Base-by-base conservation (phyloP, 1,140 invertebrate species). In the Colletes latitarsis region DNA sequence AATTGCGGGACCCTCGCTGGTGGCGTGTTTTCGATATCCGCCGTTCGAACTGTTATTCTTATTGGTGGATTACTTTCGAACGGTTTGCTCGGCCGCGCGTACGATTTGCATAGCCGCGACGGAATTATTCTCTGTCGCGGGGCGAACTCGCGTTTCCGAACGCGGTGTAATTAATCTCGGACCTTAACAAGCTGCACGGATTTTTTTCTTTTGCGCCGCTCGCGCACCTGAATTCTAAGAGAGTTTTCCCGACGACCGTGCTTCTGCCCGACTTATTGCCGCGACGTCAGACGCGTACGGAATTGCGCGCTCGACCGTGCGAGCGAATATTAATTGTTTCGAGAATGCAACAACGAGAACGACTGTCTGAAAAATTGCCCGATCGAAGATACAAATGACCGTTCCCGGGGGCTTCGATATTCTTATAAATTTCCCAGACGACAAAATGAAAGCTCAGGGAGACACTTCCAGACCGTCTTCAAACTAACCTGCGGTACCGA, bases 1-100 rank as follows among this genome's bases (percentile, higher is more conserved):
- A 79, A 79, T 79, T 46, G 77, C 69, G 15, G 17, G 77, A 63
- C 39, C 39, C 19, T 46, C 77, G 77, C 68, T 43, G 69, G 53
- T 66, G 58, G 46, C 58, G 77, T 64, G 49, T 73, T 64, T 64
- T 79, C 77, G 77, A 79, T 79, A 79, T 64, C 46, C 58, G 39
- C 49, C 14, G 52, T 19, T 63, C 60, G 69, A 53, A 12, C 21
- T 73, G 60, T 66, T 73, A 55, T 79, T 79, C 60, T 79, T 73
- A 79, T 79, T 72, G 77, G 77, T 52, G 60, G 72, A 79, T 79
- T 72, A 79, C 70, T 79, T 57, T 63, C 69, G 49, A 64, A 46
- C 76, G 30, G 63, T 68, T 68, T 57, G 63, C 49, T 15, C 9
- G 15, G 14, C 6, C 19, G 21, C 19, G 60, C 60, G 3, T 30